Evolutionary conservation across 1,140 invertebrate species (phyloP).

Genomic region (Drosophila chauvacae): DNA sequence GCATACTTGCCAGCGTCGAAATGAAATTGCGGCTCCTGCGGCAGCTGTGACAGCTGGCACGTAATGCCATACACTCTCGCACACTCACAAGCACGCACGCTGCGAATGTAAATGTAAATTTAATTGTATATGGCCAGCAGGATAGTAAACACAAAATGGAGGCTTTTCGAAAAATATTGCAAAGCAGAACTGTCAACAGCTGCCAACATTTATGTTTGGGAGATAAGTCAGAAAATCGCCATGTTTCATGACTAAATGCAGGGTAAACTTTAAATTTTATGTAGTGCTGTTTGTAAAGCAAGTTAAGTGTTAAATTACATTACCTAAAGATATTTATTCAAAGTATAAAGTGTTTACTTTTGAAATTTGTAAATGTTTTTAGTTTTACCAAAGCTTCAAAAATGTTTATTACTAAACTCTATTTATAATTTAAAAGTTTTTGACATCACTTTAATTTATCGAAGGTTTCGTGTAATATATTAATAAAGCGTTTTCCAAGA

Average conservation of each 20-base stretch:
- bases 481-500: not conserved
- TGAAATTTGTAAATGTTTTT: not conserved
- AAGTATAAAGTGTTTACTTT: not conserved
- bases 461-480: not conserved
- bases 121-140: slow-evolving; percentile 52
- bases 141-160: slow-evolving; percentile 7
- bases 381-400: not conserved
- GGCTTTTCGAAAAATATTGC: not conserved
- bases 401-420: not conserved
- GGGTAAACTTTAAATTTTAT: not conserved
- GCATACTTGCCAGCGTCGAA: slow-evolving; percentile 65
- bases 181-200: not conserved
- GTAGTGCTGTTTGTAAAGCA: not conserved
- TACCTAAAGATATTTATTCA: not conserved
- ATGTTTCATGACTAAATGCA: not conserved
- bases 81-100: not conserved
- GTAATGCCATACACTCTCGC: slow-evolving; percentile 7
- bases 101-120: slow-evolving; percentile 66
- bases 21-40: slow-evolving; percentile 57
- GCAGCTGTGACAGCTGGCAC: slow-evolving; percentile 44
- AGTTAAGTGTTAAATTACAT: not conserved
- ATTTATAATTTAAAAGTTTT: not conserved
- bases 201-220: not conserved
- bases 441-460: not conserved
- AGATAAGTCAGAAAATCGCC: not conserved